These are phyloP conservation scores for Hetaerina americana DNA, from an alignment of 1,140 invertebrate species.

Conservation along the genomic window DNA sequence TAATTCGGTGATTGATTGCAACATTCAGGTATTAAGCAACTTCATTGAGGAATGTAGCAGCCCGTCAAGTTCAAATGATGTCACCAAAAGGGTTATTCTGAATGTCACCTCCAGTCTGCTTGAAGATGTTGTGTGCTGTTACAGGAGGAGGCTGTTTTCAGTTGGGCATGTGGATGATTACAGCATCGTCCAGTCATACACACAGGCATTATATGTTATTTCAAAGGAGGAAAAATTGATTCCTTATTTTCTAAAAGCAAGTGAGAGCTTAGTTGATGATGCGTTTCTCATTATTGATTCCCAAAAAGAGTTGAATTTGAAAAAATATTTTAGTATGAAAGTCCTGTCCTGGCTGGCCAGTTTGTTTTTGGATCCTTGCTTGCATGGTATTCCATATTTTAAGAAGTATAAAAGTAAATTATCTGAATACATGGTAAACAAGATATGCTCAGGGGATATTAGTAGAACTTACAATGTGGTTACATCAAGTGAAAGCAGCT, in stretches of 20 bases:
- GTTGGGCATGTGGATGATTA: slow-evolving; percentile 1
- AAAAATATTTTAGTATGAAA: not conserved
- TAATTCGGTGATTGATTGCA: not conserved
- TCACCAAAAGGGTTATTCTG: not conserved
- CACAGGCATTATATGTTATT: slow-evolving; percentile 1
- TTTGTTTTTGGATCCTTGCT: too few relatives aligned
- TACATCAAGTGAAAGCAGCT: too few relatives aligned
- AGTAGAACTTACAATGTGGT: too few relatives aligned
- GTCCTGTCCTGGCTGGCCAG: too few relatives aligned
- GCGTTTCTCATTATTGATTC: not conserved
- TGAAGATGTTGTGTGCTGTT: not conserved
- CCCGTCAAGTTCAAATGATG: not conserved
- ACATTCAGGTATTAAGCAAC: not conserved
- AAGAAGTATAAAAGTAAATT: not conserved
- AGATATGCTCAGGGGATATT: too few relatives aligned
- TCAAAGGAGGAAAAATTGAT: not conserved
- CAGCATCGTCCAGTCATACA: not conserved
- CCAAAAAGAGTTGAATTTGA: not conserved
- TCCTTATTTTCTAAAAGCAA: not conserved
- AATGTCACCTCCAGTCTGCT: not conserved
- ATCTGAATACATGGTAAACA: too few relatives aligned
- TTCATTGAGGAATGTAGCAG: slow-evolving; percentile 7
- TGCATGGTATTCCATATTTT: too few relatives aligned
- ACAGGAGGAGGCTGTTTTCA: not conserved
- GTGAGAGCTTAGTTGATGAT: not conserved